A percentile compares a stretch with the other conserved stretches of the same genome.
Evolutionary conservation across 2,797 vertebrate species (phyloP).

Genomic region (Lepus townsendii): DNA sequence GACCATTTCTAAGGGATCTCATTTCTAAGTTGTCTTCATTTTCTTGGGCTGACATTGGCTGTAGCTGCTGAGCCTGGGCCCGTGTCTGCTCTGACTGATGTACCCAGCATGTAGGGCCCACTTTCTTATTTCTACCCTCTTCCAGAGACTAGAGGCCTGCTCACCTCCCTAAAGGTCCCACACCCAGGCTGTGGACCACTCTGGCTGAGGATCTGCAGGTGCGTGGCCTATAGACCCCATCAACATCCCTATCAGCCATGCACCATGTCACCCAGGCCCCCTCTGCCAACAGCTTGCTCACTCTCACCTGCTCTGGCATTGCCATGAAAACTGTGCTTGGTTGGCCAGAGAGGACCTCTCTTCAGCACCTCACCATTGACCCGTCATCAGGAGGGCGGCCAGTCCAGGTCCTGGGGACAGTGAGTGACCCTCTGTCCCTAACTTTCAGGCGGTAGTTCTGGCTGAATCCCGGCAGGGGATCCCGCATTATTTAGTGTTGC

Average conservation of each 20-base stretch:
- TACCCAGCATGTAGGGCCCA: accelerated
- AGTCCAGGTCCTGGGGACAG: neutral
- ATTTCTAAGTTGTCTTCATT: neutral
- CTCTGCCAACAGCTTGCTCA: neutral
- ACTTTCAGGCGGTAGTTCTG: neutral
- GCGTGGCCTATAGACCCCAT: neutral
- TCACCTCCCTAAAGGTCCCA: neutral
- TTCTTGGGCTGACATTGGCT: neutral
- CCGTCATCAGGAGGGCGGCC: neutral
- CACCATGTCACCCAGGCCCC: neutral
- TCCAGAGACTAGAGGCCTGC: neutral
- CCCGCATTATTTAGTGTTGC: neutral
- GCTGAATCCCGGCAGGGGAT: neutral
- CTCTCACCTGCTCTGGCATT: neutral
- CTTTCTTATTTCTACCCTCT: neutral
- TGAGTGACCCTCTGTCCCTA: neutral
- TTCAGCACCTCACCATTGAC: neutral
- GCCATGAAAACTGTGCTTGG: neutral
- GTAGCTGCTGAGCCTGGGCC: neutral
- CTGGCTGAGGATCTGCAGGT: neutral
- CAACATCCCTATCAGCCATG: neutral
- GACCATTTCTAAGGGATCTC: neutral
- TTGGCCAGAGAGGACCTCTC: neutral
- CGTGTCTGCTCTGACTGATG: neutral
- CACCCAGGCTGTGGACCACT: too few species aligned